A percentile compares a stretch with the other conserved stretches of the same genome.
phyloP scores from a whole-genome alignment of 2,888 invertebrate species.

The Pterostichus niger region DNA sequence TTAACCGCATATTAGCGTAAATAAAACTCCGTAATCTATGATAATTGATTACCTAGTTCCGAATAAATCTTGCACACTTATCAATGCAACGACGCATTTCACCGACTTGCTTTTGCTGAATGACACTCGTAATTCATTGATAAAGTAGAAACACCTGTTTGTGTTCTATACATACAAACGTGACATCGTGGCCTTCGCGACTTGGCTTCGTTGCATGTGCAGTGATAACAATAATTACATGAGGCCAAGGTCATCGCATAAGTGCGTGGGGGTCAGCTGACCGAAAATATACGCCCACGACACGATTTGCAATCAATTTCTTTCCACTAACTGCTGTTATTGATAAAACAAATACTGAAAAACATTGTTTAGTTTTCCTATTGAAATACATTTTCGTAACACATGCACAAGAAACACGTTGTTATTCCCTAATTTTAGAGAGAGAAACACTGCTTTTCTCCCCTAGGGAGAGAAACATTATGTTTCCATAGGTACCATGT shows the following conservation, averaged over 20 bases:
- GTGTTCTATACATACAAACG: conserved; percentile 2
- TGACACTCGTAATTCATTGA: conserved; percentile 52
- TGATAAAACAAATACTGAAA: too few species aligned
- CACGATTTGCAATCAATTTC: too few species aligned
- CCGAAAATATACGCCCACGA: too few species aligned
- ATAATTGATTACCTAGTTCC: conserved; percentile 22
- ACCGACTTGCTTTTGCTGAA: conserved; percentile 20
- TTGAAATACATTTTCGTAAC: too few species aligned
- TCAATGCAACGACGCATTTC: conserved; percentile 21
- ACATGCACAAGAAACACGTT: too few species aligned
- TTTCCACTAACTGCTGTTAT: too few species aligned
- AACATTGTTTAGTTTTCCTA: too few species aligned
- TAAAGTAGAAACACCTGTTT: conserved; percentile 52
- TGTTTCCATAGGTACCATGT: too few species aligned
- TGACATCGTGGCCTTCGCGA: conserved; percentile 33
- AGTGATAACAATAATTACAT: conserved; percentile 37
- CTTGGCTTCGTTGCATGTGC: conserved; percentile 1
- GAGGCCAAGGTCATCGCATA: conserved; percentile 16
- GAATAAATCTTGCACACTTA: conserved; percentile 32
- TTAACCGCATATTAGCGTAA: conserved; percentile 22
- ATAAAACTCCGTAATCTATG: conserved; percentile 38
- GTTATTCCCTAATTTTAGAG: too few species aligned
- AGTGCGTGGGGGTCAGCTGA: too few species aligned
- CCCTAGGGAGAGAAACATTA: too few species aligned
- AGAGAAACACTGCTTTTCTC: too few species aligned